Evolutionary conservation across 2,113 vertebrate species (phyloP), one percentile per base, ranked within the genome.

Genomic region (Pampusana beccarii): DNA sequence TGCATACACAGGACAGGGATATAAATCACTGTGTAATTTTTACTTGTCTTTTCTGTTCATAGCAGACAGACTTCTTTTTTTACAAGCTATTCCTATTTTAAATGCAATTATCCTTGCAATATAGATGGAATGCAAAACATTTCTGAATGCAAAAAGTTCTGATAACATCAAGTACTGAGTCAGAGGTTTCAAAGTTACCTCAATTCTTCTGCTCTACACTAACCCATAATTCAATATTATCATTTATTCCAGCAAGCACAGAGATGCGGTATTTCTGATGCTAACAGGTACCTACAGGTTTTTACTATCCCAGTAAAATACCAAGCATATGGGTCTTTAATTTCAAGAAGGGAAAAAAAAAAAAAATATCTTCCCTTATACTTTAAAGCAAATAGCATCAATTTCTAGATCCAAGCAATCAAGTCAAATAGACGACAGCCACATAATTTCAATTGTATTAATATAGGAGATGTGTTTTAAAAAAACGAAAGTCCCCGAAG

Each of bases 11-110:
- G 48, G 75, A 60, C 42, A 51, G 42, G n/a, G 74, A 66, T 82
- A 87, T 64, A 94, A 95, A 96, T 88, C 64, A 90, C 51, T 9
- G 24, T n/a, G 5, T 56, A 44, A 57, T 74, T 84, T 82, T 62
- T 33, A 62, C 64, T 84, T 71, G 69, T 40, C 65, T 91, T 71
- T 58, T 82, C n/a, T 70, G 60, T 58, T 84, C 4, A 12, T 34
- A 88, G 72, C 36, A 88, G 83, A 92, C 71, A 70, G 62, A 38
- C 14, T 71, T 51, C 53, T 79, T 91, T 91, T 92, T 91, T 88
- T 62, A 84, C 29, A 84, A 89, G 48, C 23, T 56, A 74, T 25
- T 85, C 29, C 51, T 57, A 60, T 53, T 84, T 74, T 36, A 92
- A 88, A 66, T 79, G 38, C 48, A 60, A 78, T 93, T 88, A 89